These are phyloP conservation scores for Ips nitidus DNA, from an alignment of 1,140 invertebrate genomes.

Conservation along the genomic window DNA sequence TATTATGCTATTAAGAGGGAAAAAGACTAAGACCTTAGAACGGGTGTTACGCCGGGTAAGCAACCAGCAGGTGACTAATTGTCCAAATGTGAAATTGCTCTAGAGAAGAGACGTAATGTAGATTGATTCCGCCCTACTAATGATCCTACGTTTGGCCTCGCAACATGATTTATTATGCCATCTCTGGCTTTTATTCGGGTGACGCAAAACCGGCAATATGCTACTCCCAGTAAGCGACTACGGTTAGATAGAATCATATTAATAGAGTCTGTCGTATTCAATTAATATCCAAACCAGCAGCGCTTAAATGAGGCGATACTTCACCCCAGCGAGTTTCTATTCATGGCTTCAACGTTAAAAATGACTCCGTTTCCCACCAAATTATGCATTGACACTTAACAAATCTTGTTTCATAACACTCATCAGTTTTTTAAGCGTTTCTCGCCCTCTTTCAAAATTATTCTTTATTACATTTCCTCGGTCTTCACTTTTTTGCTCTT, in stretches of 20 bases:
- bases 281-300: conserved; percentile 41
- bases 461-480: conserved; percentile 7
- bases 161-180: conserved; percentile 37
- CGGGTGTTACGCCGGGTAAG: conserved; percentile 25
- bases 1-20: conserved; percentile 19
- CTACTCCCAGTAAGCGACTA: conserved; percentile 31
- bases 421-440: conserved; percentile 39
- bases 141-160: conserved; percentile 34
- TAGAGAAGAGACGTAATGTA: conserved; percentile 35
- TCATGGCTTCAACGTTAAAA: conserved; percentile 47
- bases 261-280: conserved; percentile 42
- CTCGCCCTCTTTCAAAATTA: conserved; percentile 6
- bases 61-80: conserved; percentile 36
- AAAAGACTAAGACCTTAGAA: conserved; percentile 15
- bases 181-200: conserved; percentile 38
- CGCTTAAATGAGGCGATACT: conserved; percentile 42
- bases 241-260: conserved; percentile 39
- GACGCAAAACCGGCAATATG: conserved; percentile 40
- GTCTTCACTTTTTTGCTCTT: too few relatives aligned
- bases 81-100: conserved; percentile 29
- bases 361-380: conserved; percentile 45
- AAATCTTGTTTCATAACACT: conserved; percentile 43
- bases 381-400: conserved; percentile 49
- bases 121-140: conserved; percentile 39
- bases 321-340: conserved; percentile 41